Base-by-base conservation (phyloP, 2,888 invertebrate species). In the Thalpophila matura region DNA sequence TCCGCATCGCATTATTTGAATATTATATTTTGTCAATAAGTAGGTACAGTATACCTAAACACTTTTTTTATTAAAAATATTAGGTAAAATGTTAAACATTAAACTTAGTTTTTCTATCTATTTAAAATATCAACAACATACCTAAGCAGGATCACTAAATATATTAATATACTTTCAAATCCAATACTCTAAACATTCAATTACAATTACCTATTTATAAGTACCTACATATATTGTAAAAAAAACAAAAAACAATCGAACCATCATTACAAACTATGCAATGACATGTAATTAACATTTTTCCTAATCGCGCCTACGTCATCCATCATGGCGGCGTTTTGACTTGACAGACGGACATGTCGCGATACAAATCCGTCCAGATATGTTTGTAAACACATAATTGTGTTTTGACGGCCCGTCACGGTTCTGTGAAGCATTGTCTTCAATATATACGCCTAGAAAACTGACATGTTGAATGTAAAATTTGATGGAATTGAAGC, bases 241-340 rank as follows among this genome's bases (percentile, higher is more conserved):
- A 51, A 55, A 29, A 50, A 43, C 45, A 45, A 33, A 60, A 53
- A 49, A 58, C 38, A 24, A 58, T 60, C 64, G 61, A 60, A 69
- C 59, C 49, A 64, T 72, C 61, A 61, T 71, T 82, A 79, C 74
- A 67, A 40, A 47, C 29, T 22, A 50, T 66, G 31, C 56, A 74
- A 67, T 75, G 72, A 62, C 74, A 53, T 43, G 74, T 74, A 81
- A 86, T 84, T 85, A 86, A 75, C 77, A 77, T 83, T 85, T 82
- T 83, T 79, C 55, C 72, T 72, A 79, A 81, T 69, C 62, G 60
- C 31, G 33, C 38, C 33, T 29, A 31, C 58, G 55, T 59, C 80
- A 86, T 84, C 77, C 74, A 83, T 86, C 86, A 86, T 71, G 63
- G 51, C 40, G 29, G 68, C 74, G 26, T 65, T 57, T 29, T 56